Evolutionary conservation across 2,888 invertebrate species (phyloP), one percentile per base, ranked within the genome.

Genomic region (Himalopsyche anomala): DNA sequence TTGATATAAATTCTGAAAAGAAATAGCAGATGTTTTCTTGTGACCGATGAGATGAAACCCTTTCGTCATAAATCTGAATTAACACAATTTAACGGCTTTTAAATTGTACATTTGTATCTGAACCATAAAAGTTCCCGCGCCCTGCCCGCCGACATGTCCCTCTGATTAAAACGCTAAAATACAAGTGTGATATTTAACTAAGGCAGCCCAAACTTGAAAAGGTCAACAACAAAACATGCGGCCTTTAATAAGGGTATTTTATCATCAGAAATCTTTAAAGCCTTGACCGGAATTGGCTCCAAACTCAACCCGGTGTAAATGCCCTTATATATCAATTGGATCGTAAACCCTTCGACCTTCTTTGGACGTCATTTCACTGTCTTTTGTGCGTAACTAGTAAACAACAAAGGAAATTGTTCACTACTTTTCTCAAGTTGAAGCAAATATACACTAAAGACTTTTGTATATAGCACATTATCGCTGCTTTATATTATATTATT

Each of bases 291-390:
- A 82, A 82, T 82, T 19, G 55, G 82, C 36, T 54, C 36, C 85
- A 38, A 83, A 42, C 85, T 84, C 81, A 56, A 45, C 82, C 85
- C 83, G 80, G 40, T 74, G 84, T 42, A 81, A 84, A 86, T 69
- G 51, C 82, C 87, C 54, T 87, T 84, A 87, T 87, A 83, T 79
- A 87, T 83, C 87, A 88, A 88, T 88, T 88, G 88, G 84, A 86
- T 88, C 87, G 87, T 88, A 88, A 88, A 88, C 87, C 87, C 84
- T 87, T 86, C 85, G 88, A 88, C 88, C 88, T 88, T 87, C 82
- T 86, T 85, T 82, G 86, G 85, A 84, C 87, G 88, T 88, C 88
- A 88, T 88, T 88, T 87, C 87, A 87, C 79, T 82, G 87, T 87
- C 88, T 88, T 88, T 87, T 88, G 87, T 88, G 86, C 86, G 84